Evolutionary conservation across 2,113 vertebrate species (phyloP).

Genomic region (Macquaria ambigua): DNA sequence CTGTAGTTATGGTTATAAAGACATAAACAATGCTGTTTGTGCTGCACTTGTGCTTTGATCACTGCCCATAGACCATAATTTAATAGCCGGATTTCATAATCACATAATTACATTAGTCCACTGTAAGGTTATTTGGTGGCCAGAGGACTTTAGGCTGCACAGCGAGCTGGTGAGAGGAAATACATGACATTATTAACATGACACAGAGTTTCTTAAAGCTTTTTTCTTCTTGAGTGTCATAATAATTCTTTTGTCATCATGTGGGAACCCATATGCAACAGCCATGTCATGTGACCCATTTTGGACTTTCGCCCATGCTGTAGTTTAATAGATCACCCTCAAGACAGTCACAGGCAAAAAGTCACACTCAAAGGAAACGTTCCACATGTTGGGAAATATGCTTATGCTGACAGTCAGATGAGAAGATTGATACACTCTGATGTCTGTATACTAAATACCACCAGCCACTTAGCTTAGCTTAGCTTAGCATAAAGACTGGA

Average conservation of each 20-base stretch:
- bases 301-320: background rate
- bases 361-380: background rate
- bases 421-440: background rate
- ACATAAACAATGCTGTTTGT: slow-evolving; percentile 38
- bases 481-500: background rate
- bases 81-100: slow-evolving; percentile 41
- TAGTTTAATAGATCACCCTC: background rate
- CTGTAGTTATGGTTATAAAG: slow-evolving; percentile 33
- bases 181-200: slow-evolving; percentile 8
- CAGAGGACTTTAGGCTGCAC: background rate
- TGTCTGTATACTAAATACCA: background rate
- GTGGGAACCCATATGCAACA: slow-evolving; percentile 2
- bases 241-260: background rate
- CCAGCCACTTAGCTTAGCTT: background rate
- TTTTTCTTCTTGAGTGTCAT: background rate
- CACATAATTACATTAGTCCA: slow-evolving; percentile 51
- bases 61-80: slow-evolving; percentile 5
- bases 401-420: background rate
- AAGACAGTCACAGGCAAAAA: background rate
- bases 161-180: background rate
- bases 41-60: slow-evolving; percentile 40
- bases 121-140: background rate
- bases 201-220: background rate
- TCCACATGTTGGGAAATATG: background rate
- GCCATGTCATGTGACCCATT: slow-evolving; percentile 3